A percentile compares a stretch with the other conserved stretches of the same genome.
phyloP scores from a whole-genome alignment of 2,888 invertebrate species.

The Diarsia dahlii region DNA sequence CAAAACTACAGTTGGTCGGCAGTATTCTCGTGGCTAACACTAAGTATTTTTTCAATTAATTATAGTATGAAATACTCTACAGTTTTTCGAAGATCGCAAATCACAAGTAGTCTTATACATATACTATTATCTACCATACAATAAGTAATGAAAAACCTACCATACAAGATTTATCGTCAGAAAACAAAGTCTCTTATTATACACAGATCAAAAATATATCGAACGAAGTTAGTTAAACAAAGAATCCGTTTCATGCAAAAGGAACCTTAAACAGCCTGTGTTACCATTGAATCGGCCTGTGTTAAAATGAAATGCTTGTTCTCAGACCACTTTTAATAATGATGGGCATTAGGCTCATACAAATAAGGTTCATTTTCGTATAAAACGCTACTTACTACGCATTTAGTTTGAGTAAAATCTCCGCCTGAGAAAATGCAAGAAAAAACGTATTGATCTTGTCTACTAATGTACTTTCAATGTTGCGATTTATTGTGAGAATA shows the following conservation, averaged over 20 bases:
- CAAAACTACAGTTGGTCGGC: too few relatives aligned
- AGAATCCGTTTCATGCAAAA: too few relatives aligned
- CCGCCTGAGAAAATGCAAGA: not conserved
- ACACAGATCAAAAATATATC: too few relatives aligned
- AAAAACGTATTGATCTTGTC: slow-evolving; percentile 16
- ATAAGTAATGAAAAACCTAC: slow-evolving; percentile 34
- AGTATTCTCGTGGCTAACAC: too few relatives aligned
- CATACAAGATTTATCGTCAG: slow-evolving; percentile 1
- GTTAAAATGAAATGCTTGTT: not conserved
- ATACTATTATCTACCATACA: slow-evolving; percentile 9
- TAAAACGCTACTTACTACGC: not conserved
- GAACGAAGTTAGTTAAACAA: too few relatives aligned
- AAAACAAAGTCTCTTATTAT: too few relatives aligned
- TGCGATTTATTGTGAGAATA: not conserved
- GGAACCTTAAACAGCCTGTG: not conserved
- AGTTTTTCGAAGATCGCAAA: not conserved
- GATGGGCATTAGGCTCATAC: not conserved
- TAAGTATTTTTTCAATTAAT: not conserved
- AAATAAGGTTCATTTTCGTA: not conserved
- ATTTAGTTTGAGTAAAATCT: not conserved
- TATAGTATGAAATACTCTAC: not conserved
- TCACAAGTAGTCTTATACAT: slow-evolving; percentile 7
- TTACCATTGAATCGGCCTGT: not conserved
- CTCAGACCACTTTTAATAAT: not conserved
- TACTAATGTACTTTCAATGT: not conserved